phyloP scores from a whole-genome alignment of 1,140 invertebrate species.

The Popillia japonica region DNA sequence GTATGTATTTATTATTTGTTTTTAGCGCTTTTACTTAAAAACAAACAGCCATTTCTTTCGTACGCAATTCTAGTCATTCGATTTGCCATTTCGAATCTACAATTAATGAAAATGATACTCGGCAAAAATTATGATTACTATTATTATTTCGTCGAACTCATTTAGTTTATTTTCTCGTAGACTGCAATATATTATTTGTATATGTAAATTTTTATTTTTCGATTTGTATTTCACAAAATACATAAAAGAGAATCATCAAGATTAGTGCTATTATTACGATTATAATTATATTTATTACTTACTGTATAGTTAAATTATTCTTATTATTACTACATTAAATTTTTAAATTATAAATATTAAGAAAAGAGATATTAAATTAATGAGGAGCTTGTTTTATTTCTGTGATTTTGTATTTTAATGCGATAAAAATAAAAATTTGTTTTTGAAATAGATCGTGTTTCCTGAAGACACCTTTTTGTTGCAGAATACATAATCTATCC shows the following conservation, averaged over 20 bases:
- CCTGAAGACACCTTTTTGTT: too few relatives aligned
- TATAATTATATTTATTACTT: conserved; percentile 24
- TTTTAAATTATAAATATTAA: conserved; percentile 11
- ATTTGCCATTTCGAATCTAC: neutral
- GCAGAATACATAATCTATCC: too few relatives aligned
- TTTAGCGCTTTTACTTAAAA: neutral
- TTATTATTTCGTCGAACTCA: neutral
- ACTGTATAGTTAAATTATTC: conserved; percentile 22
- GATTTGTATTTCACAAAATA: neutral
- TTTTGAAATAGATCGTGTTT: conserved; percentile 1
- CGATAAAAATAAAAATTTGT: conserved; percentile 32
- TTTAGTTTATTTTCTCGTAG: neutral
- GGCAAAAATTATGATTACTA: neutral
- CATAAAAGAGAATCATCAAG: neutral
- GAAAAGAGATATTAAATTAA: conserved; percentile 25
- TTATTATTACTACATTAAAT: neutral
- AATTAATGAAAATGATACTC: neutral
- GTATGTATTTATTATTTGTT: neutral
- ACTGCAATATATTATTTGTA: conserved; percentile 13
- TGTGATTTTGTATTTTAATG: conserved; percentile 35
- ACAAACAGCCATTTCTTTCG: neutral
- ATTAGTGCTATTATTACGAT: conserved; percentile 28
- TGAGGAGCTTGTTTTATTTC: conserved; percentile 32
- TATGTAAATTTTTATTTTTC: conserved; percentile 1
- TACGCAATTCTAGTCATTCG: conserved; percentile 13